phyloP scores from a whole-genome alignment of 2,797 vertebrate species.

The Oreochromis mossambicus region DNA sequence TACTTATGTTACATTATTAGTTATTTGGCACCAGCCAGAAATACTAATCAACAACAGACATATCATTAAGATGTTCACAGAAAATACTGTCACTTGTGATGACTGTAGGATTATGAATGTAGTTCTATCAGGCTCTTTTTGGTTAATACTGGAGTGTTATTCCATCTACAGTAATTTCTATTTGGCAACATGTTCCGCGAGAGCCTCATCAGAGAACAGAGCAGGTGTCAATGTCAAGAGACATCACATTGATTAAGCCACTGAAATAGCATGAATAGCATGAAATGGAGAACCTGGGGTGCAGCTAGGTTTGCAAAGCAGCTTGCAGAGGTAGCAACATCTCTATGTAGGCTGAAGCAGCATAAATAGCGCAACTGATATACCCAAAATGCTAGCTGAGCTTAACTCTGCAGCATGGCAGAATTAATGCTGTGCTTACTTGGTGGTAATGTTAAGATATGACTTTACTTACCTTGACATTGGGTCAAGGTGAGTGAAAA shows the following conservation, averaged over 20 bases:
- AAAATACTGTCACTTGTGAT: background rate
- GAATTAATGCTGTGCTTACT: background rate
- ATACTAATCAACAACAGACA: background rate
- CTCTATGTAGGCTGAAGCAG: background rate
- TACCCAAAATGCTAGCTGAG: background rate
- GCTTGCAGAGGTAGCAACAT: background rate
- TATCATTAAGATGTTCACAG: background rate
- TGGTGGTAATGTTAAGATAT: background rate
- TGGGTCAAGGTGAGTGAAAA: background rate
- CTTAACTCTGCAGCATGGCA: background rate
- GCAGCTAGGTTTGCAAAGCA: background rate
- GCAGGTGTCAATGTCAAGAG: background rate
- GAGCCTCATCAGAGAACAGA: background rate
- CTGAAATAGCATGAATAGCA: background rate
- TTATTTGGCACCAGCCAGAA: background rate
- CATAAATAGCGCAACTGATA: background rate
- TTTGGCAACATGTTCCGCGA: background rate
- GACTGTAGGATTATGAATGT: background rate
- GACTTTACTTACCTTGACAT: background rate
- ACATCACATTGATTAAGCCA: background rate
- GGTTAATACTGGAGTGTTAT: background rate
- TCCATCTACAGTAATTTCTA: background rate
- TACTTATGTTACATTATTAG: background rate
- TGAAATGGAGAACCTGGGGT: background rate
- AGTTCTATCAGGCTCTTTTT: background rate